A percentile compares a stretch with the other conserved stretches of the same genome.
Evolutionary conservation across 2,888 invertebrate species (phyloP).

Genomic region (Ornithoptera priamus): DNA sequence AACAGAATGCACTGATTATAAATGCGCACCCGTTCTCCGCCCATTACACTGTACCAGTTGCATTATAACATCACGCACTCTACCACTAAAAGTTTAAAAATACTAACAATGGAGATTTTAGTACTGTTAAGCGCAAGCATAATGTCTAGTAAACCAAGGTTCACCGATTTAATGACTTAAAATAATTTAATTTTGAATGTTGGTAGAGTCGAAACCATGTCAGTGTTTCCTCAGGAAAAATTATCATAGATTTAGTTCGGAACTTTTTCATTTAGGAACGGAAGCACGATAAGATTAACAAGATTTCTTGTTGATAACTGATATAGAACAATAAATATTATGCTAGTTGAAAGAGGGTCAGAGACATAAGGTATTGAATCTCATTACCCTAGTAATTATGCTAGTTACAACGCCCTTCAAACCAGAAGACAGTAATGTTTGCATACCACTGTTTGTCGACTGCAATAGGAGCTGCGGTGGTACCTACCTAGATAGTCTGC

Average conservation of each 20-base stretch:
- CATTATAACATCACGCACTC: background rate
- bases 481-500: no score
- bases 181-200: no score
- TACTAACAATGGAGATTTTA: background rate
- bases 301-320: no score
- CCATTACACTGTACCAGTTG: background rate
- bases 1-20: slow-evolving; percentile 15
- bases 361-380: no score
- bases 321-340: no score
- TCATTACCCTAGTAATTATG: no score
- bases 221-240: background rate
- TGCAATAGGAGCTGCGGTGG: no score
- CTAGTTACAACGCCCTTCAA: no score
- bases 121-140: background rate
- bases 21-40: slow-evolving; percentile 6
- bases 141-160: background rate
- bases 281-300: no score
- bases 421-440: no score
- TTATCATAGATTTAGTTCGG: background rate
- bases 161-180: background rate
- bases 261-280: background rate
- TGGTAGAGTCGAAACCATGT: background rate
- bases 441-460: no score
- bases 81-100: background rate
- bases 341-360: no score